Percentiles rank a stretch among this genome's conserved stretches.
Conservation (phyloP, 53 echinoderm and acorn worm species). For the Paracentrotus lividus region DNA sequence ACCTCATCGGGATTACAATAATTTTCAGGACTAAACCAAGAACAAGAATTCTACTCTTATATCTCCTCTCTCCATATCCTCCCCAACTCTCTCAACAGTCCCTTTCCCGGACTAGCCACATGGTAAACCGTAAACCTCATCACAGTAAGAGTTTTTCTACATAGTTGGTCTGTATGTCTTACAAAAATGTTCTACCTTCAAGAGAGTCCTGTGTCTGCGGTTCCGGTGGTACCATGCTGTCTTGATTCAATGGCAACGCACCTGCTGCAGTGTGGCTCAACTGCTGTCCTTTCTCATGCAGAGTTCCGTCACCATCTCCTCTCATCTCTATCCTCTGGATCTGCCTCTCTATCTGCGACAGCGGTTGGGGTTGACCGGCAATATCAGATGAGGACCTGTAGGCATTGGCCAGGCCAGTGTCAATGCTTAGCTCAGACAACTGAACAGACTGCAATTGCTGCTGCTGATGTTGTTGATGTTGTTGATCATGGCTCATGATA, state of each 20-base stretch:
- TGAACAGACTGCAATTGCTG: constrained; percentile 15
- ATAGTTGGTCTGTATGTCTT: too few relatives aligned
- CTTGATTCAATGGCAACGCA: not conserved
- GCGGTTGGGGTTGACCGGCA: constrained; percentile 55
- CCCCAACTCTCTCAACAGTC: too few relatives aligned
- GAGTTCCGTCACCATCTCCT: constrained; percentile 1
- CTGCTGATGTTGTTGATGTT: constrained; percentile 29
- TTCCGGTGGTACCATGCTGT: not conserved
- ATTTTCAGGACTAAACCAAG: too few relatives aligned
- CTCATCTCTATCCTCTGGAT: constrained; percentile 62
- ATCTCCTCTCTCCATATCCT: too few relatives aligned
- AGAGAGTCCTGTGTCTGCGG: constrained; percentile 26
- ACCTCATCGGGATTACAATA: too few relatives aligned
- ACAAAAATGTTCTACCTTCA: constrained; percentile 7
- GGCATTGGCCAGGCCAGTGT: constrained; percentile 53
- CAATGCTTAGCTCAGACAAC: constrained; percentile 56
- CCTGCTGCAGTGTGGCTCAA: not conserved
- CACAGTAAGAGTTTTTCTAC: too few relatives aligned
- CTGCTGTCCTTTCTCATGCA: not conserved
- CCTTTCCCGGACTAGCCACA: too few relatives aligned
- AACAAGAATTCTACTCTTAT: too few relatives aligned
- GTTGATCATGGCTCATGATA: constrained; percentile 13
- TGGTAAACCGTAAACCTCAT: too few relatives aligned
- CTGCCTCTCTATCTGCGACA: constrained; percentile 66
- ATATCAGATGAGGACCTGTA: constrained; percentile 34